A percentile compares a stretch with the other conserved stretches of the same genome.
phyloP scores from a whole-genome alignment of 2,797 vertebrate genomes.

The Coluber constrictor region DNA sequence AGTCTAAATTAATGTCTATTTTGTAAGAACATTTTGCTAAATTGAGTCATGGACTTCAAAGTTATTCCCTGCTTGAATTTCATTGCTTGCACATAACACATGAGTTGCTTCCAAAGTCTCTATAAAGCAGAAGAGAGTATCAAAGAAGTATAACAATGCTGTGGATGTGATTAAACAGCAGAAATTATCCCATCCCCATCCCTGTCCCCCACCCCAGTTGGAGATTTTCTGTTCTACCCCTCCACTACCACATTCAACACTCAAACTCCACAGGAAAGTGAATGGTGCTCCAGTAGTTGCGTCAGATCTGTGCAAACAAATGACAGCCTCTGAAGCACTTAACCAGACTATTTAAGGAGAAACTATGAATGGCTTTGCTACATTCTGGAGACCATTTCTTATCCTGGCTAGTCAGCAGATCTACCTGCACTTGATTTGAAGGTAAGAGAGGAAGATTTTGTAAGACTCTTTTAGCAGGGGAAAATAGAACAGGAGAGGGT shows the following conservation, averaged over 20 bases:
- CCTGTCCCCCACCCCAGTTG: too few relatives aligned
- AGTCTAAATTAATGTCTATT: background rate
- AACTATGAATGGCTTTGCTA: slow-evolving; percentile 3
- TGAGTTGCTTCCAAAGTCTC: too few relatives aligned
- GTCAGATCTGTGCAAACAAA: slow-evolving; percentile 63
- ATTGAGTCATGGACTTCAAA: background rate
- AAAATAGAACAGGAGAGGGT: background rate
- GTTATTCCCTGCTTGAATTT: background rate
- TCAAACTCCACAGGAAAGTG: slow-evolving; percentile 39
- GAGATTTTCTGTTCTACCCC: background rate
- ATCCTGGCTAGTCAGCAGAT: slow-evolving; percentile 13
- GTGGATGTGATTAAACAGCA: background rate
- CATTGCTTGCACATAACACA: background rate
- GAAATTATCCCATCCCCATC: background rate
- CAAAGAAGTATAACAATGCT: background rate
- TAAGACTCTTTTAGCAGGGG: background rate
- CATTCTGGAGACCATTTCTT: slow-evolving; percentile 8
- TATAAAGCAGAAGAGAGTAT: background rate
- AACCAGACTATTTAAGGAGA: slow-evolving; percentile 67
- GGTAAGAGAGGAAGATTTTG: slow-evolving; percentile 24
- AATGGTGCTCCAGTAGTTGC: slow-evolving; percentile 51
- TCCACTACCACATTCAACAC: background rate
- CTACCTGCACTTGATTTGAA: slow-evolving; percentile 12
- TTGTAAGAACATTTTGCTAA: background rate
- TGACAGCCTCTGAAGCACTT: slow-evolving; percentile 32